Conservation (phyloP, 2,113 vertebrate species). For the Atlantisia rogersi region DNA sequence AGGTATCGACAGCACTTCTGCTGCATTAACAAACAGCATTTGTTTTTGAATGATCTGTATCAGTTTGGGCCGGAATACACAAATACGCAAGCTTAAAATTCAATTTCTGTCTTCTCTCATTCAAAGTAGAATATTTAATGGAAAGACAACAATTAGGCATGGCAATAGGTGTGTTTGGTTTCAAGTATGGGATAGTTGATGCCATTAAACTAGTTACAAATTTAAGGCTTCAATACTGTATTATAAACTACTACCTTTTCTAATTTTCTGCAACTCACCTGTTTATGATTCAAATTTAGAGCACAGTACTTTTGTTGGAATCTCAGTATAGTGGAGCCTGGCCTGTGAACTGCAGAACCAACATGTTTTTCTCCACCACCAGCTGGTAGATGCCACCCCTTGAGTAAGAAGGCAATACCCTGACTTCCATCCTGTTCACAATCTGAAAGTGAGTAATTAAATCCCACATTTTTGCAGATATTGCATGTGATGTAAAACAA, state of each 20-base stretch:
- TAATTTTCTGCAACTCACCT: not conserved
- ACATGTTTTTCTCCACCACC: not conserved
- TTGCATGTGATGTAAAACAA: conserved; percentile 5
- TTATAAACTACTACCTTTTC: not conserved
- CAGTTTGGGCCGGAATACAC: not conserved
- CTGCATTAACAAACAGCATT: not conserved
- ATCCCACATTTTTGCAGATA: conserved; percentile 32
- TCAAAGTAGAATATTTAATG: conserved; percentile 4
- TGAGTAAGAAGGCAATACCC: not conserved
- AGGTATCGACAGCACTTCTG: not conserved
- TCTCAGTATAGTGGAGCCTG: not conserved
- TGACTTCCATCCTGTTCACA: not conserved
- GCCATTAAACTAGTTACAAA: conserved; percentile 16
- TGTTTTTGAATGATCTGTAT: not conserved
- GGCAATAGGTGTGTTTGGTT: not conserved
- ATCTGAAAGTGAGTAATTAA: not conserved
- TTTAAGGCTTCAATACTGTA: not conserved
- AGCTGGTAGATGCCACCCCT: not conserved
- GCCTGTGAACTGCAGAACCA: not conserved
- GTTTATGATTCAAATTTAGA: not conserved
- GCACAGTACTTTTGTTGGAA: not conserved
- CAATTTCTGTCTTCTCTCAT: not conserved
- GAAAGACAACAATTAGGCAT: conserved; percentile 5
- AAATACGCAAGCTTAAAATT: not conserved
- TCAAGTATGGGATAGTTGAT: not conserved